These are phyloP conservation scores for Volucella inanis DNA, from an alignment of 2,888 invertebrate genomes.

Conservation along the genomic window DNA sequence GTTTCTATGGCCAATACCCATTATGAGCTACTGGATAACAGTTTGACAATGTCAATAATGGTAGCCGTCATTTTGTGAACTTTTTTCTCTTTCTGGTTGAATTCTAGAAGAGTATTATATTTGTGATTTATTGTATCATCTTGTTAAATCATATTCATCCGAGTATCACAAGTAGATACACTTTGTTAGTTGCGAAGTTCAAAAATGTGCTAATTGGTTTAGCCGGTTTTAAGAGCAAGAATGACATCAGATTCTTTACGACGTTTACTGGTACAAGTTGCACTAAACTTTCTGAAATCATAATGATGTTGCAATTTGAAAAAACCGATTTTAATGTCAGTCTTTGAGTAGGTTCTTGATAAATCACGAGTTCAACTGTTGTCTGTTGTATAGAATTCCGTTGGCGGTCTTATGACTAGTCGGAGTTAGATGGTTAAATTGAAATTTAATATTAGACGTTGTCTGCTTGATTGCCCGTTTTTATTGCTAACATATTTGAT, in stretches of 20 bases:
- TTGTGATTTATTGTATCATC: conserved; percentile 25
- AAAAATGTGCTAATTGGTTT: conserved; percentile 46
- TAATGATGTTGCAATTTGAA: conserved; percentile 2
- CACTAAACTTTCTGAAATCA: neutral
- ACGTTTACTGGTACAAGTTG: conserved; percentile 20
- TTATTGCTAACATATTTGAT: too few species aligned
- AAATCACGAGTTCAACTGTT: neutral
- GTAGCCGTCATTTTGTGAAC: neutral
- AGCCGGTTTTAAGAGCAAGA: neutral
- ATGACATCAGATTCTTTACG: conserved; percentile 39
- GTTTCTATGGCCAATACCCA: neutral
- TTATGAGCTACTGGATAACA: conserved; percentile 6
- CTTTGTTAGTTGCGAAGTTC: conserved; percentile 35
- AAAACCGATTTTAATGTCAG: neutral
- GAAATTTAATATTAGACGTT: too few species aligned
- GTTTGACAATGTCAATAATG: neutral
- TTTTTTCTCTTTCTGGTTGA: neutral
- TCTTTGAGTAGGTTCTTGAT: neutral
- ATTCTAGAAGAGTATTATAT: conserved; percentile 1
- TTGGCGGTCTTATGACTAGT: too few species aligned
- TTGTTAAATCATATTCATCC: neutral
- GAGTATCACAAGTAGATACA: conserved; percentile 16
- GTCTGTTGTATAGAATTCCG: too few species aligned
- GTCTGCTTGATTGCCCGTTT: too few species aligned
- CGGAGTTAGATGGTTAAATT: too few species aligned